Percentiles rank a stretch among this genome's conserved stretches.
phyloP scores from a whole-genome alignment of 2,888 invertebrate species.

The Formica aserva region DNA sequence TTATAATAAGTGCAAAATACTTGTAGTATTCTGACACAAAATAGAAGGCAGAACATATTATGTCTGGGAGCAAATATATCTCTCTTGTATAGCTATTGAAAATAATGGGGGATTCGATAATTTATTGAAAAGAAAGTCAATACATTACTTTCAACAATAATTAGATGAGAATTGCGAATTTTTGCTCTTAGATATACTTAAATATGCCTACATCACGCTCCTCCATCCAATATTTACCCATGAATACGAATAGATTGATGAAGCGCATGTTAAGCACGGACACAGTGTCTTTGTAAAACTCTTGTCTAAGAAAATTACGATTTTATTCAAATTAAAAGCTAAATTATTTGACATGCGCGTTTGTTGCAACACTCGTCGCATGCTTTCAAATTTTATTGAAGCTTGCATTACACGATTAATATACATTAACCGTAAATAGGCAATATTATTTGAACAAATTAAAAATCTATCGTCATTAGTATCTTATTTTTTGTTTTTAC shows the following conservation, averaged over 20 bases:
- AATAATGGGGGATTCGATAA: neutral
- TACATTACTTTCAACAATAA: neutral
- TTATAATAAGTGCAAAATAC: slow-evolving; percentile 33
- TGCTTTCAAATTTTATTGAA: slow-evolving; percentile 3
- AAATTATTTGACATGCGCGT: slow-evolving; percentile 3
- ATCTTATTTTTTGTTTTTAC: slow-evolving; percentile 22
- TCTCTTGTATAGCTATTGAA: slow-evolving; percentile 3
- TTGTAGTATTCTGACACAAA: slow-evolving; percentile 7
- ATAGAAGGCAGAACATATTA: slow-evolving; percentile 18
- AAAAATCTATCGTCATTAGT: slow-evolving; percentile 4
- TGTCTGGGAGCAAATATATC: slow-evolving; percentile 31
- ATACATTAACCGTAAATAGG: slow-evolving; percentile 31
- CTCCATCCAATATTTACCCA: slow-evolving; percentile 5
- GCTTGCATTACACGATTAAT: neutral
- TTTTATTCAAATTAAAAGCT: slow-evolving; percentile 7
- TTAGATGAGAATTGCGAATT: slow-evolving; percentile 22
- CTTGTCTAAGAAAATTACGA: slow-evolving; percentile 17
- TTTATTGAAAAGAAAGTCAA: slow-evolving; percentile 4
- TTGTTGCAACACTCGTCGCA: neutral
- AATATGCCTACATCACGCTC: slow-evolving; percentile 30
- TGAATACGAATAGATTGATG: slow-evolving; percentile 10
- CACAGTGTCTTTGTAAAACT: neutral
- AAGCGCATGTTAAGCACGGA: neutral
- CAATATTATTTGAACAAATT: slow-evolving; percentile 35
- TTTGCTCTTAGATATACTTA: slow-evolving; percentile 29